Conservation (phyloP, 2,888 invertebrate genomes). For the Spilosoma lubricipeda region DNA sequence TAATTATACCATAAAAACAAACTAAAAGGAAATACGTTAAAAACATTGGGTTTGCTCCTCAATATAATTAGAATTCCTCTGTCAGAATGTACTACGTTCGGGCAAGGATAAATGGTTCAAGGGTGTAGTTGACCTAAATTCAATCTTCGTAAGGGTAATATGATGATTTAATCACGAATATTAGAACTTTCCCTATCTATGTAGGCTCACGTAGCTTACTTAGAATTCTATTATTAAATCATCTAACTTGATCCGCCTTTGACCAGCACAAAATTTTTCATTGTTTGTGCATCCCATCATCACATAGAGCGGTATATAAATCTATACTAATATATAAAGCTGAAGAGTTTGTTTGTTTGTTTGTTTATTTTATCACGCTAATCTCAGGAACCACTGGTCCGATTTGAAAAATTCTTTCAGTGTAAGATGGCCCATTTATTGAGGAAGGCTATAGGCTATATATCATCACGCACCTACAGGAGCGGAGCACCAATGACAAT, state of each 20-base stretch:
- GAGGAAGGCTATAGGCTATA: no score
- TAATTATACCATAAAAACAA: neutral
- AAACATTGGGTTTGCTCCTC: neutral
- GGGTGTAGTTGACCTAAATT: neutral
- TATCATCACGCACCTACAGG: no score
- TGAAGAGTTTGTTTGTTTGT: no score
- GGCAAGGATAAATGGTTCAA: neutral
- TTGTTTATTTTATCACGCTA: no score
- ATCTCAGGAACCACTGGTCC: no score
- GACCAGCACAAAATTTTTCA: neutral
- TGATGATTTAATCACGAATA: neutral
- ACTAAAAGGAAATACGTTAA: neutral
- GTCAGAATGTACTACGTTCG: neutral
- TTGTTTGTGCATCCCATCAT: neutral
- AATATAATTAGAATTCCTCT: neutral
- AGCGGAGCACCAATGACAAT: no score
- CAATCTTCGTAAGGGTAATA: neutral
- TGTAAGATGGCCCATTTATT: no score
- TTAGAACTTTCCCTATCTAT: neutral
- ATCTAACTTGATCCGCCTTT: neutral
- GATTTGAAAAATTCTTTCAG: no score
- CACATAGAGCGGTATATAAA: no score
- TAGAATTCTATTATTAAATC: neutral
- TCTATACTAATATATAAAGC: no score
- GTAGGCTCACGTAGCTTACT: neutral